phyloP scores from a whole-genome alignment of 2,113 vertebrate species.

The Saccopteryx bilineata region DNA sequence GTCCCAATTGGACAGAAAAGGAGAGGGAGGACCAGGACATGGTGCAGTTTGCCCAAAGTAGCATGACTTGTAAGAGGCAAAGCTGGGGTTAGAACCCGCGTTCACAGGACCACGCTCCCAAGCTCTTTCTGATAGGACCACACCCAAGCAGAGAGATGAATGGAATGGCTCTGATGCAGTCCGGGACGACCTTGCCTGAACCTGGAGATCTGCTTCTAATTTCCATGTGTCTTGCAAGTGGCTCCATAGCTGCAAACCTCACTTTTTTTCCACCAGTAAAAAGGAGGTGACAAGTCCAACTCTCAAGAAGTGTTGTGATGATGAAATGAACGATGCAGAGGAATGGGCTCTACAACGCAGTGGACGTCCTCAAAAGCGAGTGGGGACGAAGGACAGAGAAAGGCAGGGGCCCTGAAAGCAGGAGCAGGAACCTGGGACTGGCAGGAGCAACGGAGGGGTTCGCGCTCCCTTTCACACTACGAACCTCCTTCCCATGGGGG shows the following conservation, averaged over 20 bases:
- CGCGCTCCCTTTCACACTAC: not conserved
- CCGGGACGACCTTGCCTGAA: not conserved
- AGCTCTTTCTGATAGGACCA: not conserved
- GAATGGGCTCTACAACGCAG: fast-evolving
- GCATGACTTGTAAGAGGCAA: not conserved
- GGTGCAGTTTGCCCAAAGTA: not conserved
- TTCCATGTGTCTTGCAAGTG: not conserved
- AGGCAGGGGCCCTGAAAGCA: too few species aligned
- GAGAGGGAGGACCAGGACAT: not conserved
- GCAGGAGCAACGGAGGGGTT: not conserved
- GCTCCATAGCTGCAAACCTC: not conserved
- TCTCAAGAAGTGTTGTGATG: not conserved
- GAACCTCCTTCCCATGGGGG: not conserved
- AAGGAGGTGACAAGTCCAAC: not conserved
- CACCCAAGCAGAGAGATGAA: not conserved
- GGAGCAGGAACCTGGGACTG: not conserved
- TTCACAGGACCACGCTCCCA: fast-evolving
- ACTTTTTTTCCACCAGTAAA: not conserved
- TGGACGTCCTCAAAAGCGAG: not conserved
- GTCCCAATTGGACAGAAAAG: not conserved
- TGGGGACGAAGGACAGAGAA: not conserved
- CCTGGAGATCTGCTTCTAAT: not conserved
- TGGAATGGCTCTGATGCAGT: fast-evolving
- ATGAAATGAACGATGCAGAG: too few species aligned
- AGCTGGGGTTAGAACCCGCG: not conserved